Percentiles rank a stretch among this genome's conserved stretches.
Conservation (phyloP, 2,797 vertebrate species). For the Linurgus olivaceus region DNA sequence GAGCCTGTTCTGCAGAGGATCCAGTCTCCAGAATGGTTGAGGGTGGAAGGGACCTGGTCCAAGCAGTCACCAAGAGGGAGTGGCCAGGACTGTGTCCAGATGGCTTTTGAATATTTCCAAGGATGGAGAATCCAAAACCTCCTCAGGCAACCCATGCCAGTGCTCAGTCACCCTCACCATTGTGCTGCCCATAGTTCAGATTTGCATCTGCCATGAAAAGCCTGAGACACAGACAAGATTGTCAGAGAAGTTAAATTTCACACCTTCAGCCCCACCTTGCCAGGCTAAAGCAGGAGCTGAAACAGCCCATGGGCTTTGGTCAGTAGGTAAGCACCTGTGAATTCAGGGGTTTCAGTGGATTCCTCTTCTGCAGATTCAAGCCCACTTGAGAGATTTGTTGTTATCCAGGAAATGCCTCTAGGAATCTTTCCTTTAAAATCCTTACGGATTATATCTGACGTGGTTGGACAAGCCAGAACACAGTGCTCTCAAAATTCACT, state of each 20-base stretch:
- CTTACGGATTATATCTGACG: not conserved
- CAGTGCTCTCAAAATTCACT: not conserved
- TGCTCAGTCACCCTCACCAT: not conserved
- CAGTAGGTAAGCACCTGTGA: not conserved
- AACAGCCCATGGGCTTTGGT: not conserved
- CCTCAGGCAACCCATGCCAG: not conserved
- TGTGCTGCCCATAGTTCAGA: accelerated
- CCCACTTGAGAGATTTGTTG: not conserved
- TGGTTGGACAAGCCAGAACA: not conserved
- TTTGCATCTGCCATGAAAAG: not conserved
- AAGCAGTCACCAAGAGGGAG: not conserved
- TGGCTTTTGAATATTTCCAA: not conserved
- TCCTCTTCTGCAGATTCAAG: not conserved
- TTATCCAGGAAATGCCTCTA: not conserved
- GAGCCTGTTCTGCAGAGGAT: not conserved
- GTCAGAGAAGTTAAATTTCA: not conserved
- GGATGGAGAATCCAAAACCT: not conserved
- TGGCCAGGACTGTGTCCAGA: not conserved
- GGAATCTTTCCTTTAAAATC: not conserved
- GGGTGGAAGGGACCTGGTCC: not conserved
- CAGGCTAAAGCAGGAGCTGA: not conserved
- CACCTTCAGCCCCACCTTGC: not conserved
- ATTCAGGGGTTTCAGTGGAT: not conserved
- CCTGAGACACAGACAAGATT: not conserved
- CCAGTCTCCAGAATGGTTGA: not conserved